Base-by-base conservation (phyloP, 2,888 invertebrate species). In the Andrena bucephala region DNA sequence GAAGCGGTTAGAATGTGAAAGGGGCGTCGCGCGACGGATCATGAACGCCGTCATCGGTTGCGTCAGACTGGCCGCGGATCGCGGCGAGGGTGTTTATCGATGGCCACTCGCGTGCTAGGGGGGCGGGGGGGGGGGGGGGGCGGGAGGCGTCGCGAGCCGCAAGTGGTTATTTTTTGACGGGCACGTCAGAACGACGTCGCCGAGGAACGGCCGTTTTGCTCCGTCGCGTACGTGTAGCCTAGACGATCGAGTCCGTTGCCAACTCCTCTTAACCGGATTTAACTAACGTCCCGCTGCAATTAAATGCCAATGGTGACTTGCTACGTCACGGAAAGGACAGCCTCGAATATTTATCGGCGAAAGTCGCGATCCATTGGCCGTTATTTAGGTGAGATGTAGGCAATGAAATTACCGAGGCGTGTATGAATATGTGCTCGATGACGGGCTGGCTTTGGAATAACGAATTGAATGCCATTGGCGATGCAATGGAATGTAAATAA, bases 131-230 rank as follows among this genome's bases (percentile, higher is more conserved):
- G 67, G 48, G 69, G 60, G 59, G 67, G 48, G 69, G 60, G 81
- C 76, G 42, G 52, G 70, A 20, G 31, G 62, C 62, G 67, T 50
- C 27, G 62, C 68, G 60, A 74, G 79, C 74, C 76, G 82, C 84
- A 88, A 88, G 86, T 88, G 88, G 88, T 88, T 88, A 88, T 88
- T 88, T 88, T 88, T 87, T 86, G 84, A 83, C 65, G 68, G 77
- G 78, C 76, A 85, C 85, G 84, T 88, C 84, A 85, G 74, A 69
- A 74, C 65, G 74, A 77, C 66, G 73, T 62, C 77, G 73, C 7
- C 69, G 36, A 70, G 60, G 67, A 71, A 54, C 57, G 54, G 54
- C 65, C 70, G 48, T 67, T 84, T 77, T 71, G 66, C 71, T 65
- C 42, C 33, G n/a, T 68, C 70, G 70, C 16, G 57, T 36, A 62